Conservation (phyloP, 2,113 vertebrate species). For the Tyrannus savana region DNA sequence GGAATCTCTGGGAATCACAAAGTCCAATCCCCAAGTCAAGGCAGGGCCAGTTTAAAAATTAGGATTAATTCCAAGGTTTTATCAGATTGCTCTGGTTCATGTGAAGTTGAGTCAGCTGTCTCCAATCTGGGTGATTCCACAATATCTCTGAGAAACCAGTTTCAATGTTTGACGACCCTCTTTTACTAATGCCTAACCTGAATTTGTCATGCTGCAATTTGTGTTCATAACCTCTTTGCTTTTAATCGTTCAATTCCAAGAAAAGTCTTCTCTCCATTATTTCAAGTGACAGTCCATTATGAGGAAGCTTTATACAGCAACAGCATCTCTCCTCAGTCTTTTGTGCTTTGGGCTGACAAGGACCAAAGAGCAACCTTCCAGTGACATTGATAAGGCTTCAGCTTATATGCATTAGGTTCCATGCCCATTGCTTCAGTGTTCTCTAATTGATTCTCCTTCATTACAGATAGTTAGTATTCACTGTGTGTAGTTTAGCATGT, state of each 20-base stretch:
- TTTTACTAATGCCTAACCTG: not conserved
- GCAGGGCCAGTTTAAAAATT: not conserved
- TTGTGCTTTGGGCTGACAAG: not conserved
- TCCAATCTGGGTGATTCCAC: not conserved
- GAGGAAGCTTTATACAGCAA: not conserved
- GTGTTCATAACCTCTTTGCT: not conserved
- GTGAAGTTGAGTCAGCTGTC: not conserved
- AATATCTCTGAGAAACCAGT: not conserved
- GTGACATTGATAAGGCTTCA: not conserved
- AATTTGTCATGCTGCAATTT: not conserved
- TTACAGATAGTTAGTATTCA: not conserved
- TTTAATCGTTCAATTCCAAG: not conserved
- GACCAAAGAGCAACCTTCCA: not conserved
- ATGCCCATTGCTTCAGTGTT: not conserved
- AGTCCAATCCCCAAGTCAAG: not conserved
- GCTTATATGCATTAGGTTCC: not conserved
- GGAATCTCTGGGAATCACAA: not conserved
- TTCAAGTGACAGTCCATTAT: not conserved
- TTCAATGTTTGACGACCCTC: not conserved
- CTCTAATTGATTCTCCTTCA: not conserved
- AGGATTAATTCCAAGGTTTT: not conserved
- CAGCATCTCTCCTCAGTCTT: not conserved
- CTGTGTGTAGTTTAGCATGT: not conserved
- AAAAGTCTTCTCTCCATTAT: not conserved
- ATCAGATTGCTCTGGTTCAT: not conserved